Evolutionary conservation across 2,797 vertebrate species (phyloP), one percentile per base, ranked within the genome.

Genomic region (Salarias fasciatus): DNA sequence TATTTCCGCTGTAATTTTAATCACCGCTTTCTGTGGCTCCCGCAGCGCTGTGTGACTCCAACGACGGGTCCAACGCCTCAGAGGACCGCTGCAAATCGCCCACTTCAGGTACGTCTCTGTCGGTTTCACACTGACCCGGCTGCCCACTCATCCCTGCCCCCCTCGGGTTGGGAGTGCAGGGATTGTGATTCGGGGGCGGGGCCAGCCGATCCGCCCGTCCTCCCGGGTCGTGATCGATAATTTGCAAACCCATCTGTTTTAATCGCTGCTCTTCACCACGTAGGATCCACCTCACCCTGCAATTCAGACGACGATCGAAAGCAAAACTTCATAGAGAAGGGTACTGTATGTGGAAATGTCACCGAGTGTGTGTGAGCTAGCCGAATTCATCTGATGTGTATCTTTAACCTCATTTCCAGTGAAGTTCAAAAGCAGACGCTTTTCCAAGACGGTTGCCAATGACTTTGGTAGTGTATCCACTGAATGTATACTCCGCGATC

Each of bases 371-470:
- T 37, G 1, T 74, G 67, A 62, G 59, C 77, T 81, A 84, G 70
- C 82, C 80, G 79, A 88, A 92, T 81, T 93, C 82, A 29, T 69
- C 79, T 86, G 77, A 86, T 79, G 77, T 83, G 79, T 94, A 79
- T 92, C 88, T 90, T 92, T 91, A 82, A 94, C 93, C 92, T 93
- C 90, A 86, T 95, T 97, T 97, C 79, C 94, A 99, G 97, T 98
- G 95, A 98, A 94, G 90, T 94, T 84, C 86, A 96, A 96, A 96
- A 95, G 96, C 96, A 97, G 95, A 92, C 95, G 92, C 84, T 94
- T 99, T 96, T 98, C 97, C 96, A 97, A 95, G 96, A 97, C 93
- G 92, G 92, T 99, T 95, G 93, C 95, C 95, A 96, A 86, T 97
- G 97, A 99, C 92, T 94, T 99, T 96, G 97, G 97, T 99, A 94